Percentiles rank a stretch among this genome's conserved stretches.
phyloP scores from a whole-genome alignment of 2,113 vertebrate genomes.

The Protomyctophum bolini region DNA sequence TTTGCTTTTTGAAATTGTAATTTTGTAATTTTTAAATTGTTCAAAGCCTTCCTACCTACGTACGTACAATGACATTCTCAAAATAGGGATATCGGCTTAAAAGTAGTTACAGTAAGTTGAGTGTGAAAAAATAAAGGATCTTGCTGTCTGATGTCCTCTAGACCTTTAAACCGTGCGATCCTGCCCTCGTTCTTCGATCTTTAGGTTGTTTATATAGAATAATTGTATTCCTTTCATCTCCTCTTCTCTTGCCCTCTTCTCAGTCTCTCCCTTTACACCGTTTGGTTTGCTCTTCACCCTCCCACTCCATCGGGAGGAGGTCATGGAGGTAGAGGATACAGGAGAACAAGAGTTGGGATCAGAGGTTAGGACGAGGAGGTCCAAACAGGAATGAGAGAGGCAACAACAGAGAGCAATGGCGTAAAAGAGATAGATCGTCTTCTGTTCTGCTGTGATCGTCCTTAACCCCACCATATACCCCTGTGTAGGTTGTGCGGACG shows the following conservation, averaged over 20 bases:
- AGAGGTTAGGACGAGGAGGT: conserved; percentile 41
- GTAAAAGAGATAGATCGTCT: conserved; percentile 38
- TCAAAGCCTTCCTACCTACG: no score
- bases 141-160: no score
- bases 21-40: no score
- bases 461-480: conserved; percentile 36
- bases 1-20: no score
- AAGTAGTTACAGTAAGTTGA: no score
- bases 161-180: conserved; percentile 13
- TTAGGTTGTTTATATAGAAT: conserved; percentile 32
- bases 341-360: conserved; percentile 37
- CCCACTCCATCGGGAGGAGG: conserved; percentile 30
- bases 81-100: no score
- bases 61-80: no score
- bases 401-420: conserved; percentile 16
- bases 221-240: not conserved
- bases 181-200: conserved; percentile 12
- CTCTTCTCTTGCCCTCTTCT: not conserved
- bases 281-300: conserved; percentile 25
- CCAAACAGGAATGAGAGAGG: conserved; percentile 5
- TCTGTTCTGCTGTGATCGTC: conserved; percentile 34
- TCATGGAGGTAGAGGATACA: conserved; percentile 43
- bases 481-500: conserved; percentile 33
- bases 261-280: not conserved
- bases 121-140: no score